Base-by-base conservation (phyloP, 2,797 vertebrate genomes). In the Squalus acanthias region DNA sequence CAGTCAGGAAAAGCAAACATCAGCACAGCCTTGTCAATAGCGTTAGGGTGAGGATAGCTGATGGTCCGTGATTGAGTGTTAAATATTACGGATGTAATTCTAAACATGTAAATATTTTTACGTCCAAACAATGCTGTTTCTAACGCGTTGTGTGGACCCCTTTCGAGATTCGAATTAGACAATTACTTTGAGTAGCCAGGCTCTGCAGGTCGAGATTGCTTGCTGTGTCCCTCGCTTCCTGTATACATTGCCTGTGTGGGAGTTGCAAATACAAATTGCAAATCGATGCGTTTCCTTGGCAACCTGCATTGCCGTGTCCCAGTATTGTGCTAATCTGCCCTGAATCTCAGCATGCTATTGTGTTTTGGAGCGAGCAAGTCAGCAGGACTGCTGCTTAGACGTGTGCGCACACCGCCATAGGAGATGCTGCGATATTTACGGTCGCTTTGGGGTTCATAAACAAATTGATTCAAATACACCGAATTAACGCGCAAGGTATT, bases 201-300 rank as follows among this genome's bases (percentile, higher is more conserved):
- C 1, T 63, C 60, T 20, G 88, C 88, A 65, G 33, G 57, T n/a
- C 15, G 57, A n/a, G 89, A n/a, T 63, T 91, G 89, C 60, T 63
- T 22, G 89, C 60, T 92, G 89, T 33, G 60, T 20, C 24, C 46
- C 65, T 46, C 1, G 69, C 29, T 95, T 74, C 69, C 39, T 50
- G 24, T 50, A 46, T 50, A 39, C 46, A 13, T 53, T 70, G 93
- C 46, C 50, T 76, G 69, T 72, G 70, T 74, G 46, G 94, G 70
- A 74, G 94, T 74, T 57, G 70, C 94, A 76, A 76, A 72, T 50
- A 57, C 26, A 95, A 39, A 95, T 95, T 72, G 69, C 67, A 50
- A 72, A 95, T 95, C 67, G 65, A 74, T 95, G 29, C 26, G 94
- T 95, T 95, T 57, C 94, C 94, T 57, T 95, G 70, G 94, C 70